Evolutionary conservation across 2,797 vertebrate species (phyloP), one percentile per base, ranked within the genome.

Genomic region (Hydrocynus forskahlii): DNA sequence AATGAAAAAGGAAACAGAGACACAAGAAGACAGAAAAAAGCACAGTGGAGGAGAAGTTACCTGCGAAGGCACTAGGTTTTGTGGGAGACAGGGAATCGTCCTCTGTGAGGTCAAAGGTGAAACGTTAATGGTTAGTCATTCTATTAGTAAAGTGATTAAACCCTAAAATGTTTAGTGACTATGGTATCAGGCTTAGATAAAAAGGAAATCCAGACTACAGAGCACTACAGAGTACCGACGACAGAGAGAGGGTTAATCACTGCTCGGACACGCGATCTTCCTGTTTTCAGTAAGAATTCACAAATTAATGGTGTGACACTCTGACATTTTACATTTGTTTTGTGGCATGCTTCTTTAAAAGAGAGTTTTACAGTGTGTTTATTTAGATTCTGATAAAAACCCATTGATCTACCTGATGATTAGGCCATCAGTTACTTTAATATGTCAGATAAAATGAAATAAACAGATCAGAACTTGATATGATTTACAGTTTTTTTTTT

Each of bases 91-190:
- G 90, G 88, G 92, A 93, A 86, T 93, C 93, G 91, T 96, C 92
- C 88, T 94, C 97, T 99, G 97, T 93, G 95, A 95, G 92, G 93
- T 93, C 92, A 95, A 71, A 80, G 75, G 90, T 94, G 90, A 94
- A 91, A 90, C 87, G 92, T 95, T 93, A 93, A 89, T 88, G 83
- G 94, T 97, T 97, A 97, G 94, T 94, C 68, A 62, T 50, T 35
- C 29, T 66, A 80, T 86, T 87, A 87, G 78, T 86, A 48, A 25
- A 80, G 64, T 54, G 79, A 78, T 75, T 52, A 35, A 72, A 77
- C 19, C 1, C 29, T 73, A 17, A 72, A 35, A 35, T 35, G 16
- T 76, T 69, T 50, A 63, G 16, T 40, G 35, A 40, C 40, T 76
- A 43, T n/a, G 10, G 29, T 57, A 55, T 1, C 64, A 9, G 23